Evolutionary conservation across 2,888 invertebrate genomes (phyloP).

Genomic region (Synergus gifuensis): DNA sequence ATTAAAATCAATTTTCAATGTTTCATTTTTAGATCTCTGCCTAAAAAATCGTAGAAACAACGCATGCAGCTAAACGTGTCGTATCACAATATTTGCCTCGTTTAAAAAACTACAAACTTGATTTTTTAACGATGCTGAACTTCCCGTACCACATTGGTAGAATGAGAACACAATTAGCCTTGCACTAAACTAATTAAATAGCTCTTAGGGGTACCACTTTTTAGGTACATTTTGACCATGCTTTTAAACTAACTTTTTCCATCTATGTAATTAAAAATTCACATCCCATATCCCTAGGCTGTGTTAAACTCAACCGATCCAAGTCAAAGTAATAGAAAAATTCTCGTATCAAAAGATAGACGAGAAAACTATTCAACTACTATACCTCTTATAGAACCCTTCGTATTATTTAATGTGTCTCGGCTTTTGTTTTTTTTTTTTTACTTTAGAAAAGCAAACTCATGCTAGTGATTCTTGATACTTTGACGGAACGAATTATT

Average conservation of each 20-base stretch:
- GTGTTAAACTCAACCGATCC: background rate
- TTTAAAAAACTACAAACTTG: slow-evolving; percentile 24
- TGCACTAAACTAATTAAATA: slow-evolving; percentile 28
- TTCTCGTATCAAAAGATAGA: slow-evolving; percentile 34
- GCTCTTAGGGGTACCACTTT: slow-evolving; percentile 12
- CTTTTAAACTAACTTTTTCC: slow-evolving; percentile 11
- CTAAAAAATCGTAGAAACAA: background rate
- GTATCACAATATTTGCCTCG: slow-evolving; percentile 25
- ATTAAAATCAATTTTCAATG: background rate
- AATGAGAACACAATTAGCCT: slow-evolving; percentile 18
- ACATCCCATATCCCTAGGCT: background rate
- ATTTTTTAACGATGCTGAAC: slow-evolving; percentile 28
- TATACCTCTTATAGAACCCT: slow-evolving; percentile 6
- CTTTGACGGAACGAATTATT: slow-evolving; percentile 18
- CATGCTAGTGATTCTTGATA: background rate
- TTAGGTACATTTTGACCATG: slow-evolving; percentile 12
- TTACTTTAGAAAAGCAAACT: background rate
- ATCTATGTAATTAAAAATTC: slow-evolving; percentile 12
- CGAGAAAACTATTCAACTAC: slow-evolving; percentile 19
- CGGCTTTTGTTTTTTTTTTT: too few species aligned
- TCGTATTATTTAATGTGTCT: slow-evolving; percentile 1
- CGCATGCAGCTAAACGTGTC: background rate
- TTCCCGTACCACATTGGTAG: slow-evolving; percentile 28
- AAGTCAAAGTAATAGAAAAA: slow-evolving; percentile 34
- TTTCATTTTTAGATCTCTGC: background rate